Evolutionary conservation across 2,797 vertebrate species (phyloP).

Genomic region (Oreortyx pictus): DNA sequence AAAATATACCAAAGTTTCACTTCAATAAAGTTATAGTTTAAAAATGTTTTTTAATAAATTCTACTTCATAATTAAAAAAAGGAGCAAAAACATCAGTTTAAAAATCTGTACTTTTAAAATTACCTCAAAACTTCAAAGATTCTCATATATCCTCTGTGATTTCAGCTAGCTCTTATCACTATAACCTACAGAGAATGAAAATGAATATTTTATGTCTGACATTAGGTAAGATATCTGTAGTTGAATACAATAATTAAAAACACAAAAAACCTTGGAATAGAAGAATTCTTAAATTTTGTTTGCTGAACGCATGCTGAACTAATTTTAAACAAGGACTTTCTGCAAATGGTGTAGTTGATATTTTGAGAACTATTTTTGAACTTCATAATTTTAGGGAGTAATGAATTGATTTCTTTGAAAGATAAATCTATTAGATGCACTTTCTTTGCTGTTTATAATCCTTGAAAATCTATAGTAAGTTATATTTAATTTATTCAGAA

Average conservation of each 20-base stretch:
- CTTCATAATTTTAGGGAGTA: not conserved
- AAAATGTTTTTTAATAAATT: not conserved
- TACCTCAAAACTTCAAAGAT: not conserved
- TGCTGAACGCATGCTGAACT: not conserved
- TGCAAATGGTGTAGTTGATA: not conserved
- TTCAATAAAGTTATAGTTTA: not conserved
- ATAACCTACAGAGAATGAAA: not conserved
- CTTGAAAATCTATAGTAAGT: not conserved
- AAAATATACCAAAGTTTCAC: not conserved
- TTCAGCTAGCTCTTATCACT: not conserved
- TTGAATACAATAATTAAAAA: not conserved
- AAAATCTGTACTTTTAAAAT: not conserved
- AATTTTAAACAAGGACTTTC: not conserved
- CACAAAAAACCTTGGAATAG: not conserved
- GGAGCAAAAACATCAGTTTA: not conserved
- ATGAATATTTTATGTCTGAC: not conserved
- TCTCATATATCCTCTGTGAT: not conserved
- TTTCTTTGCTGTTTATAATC: not conserved
- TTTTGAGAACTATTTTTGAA: not conserved
- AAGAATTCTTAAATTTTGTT: not conserved
- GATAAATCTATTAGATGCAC: not conserved
- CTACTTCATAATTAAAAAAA: not conserved
- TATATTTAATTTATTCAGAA: slow-evolving; percentile 33
- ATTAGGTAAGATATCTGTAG: not conserved
- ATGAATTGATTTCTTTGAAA: not conserved